phyloP scores from a whole-genome alignment of 1,140 invertebrate species.

The Ooceraea biroi region DNA sequence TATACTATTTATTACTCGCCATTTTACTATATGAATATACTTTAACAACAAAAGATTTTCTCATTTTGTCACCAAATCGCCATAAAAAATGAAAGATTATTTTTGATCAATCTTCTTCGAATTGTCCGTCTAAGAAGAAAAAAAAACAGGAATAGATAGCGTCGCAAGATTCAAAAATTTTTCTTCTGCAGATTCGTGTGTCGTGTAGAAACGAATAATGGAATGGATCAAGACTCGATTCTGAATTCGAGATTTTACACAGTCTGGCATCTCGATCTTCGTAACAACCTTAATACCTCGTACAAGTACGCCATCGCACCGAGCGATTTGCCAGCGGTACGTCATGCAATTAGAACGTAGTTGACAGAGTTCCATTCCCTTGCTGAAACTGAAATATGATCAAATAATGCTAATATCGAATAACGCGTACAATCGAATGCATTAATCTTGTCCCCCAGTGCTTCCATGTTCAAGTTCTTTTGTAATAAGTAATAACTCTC shows the following conservation, averaged over 20 bases:
- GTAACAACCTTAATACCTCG: constrained; percentile 81
- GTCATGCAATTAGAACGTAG: constrained; percentile 8
- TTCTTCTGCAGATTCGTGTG: constrained; percentile 87
- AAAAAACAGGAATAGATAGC: too few species aligned
- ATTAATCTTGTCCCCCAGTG: too few species aligned
- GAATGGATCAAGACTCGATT: constrained; percentile 84
- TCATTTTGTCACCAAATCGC: not conserved
- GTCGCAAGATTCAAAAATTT: too few species aligned
- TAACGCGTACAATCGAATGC: not conserved
- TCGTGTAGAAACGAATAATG: constrained; percentile 84
- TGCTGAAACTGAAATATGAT: not conserved
- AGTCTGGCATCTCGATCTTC: constrained; percentile 85
- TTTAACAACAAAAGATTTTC: not conserved
- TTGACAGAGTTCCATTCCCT: constrained; percentile 4
- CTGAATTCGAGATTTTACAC: constrained; percentile 86
- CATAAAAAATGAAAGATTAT: too few species aligned
- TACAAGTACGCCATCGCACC: constrained; percentile 82
- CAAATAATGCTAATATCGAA: constrained; percentile 27
- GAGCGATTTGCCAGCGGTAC: constrained; percentile 78
- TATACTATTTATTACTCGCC: too few species aligned
- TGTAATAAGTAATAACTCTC: too few species aligned
- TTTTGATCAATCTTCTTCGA: not conserved
- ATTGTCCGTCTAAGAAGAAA: not conserved
- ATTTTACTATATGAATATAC: too few species aligned
- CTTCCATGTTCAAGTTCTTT: too few species aligned